Base-by-base conservation (phyloP, 1,140 invertebrate species). In the Teleopsis dalmanni region DNA sequence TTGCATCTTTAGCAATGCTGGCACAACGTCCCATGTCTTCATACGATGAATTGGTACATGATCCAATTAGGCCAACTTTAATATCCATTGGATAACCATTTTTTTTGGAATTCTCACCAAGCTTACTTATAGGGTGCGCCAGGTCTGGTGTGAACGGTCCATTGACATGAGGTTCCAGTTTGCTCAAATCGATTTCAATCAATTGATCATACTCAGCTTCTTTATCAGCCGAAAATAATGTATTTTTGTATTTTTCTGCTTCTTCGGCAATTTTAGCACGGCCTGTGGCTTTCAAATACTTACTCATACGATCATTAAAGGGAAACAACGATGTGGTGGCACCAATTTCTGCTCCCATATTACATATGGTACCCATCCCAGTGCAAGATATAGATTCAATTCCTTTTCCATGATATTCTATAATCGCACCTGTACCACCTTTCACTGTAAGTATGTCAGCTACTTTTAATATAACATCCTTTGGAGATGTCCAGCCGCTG, bases 261-360 rank as follows among this genome's bases (percentile, higher is more conserved):
- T 83, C 75, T 6, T 75, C 65, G 5, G 95, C 94, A 70, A 99
- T 88, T 11, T 78, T 82, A 49, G 72, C 66, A 38, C 88, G 80
- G 2, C 76, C 81, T n/a, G 97, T 99, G 1, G 94, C 85, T 57
- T 83, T 83, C 25, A 99, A 75, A 67, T 99, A 99, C 57, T 91
- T 87, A 47, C 79, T 81, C 95, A 99, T 99, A 53, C 94, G 80
- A 16, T 79, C 75, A 72, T 98, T 99, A 80, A 88, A 99, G 0
- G 97, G 96, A 76, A 99, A 99, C 19, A 99, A 76, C 57, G 78
- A 71, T 5, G 97, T 99, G 9, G 97, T 99, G 2, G 97, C 97
- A 56, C 97, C 97, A 60, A 99, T 99, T 76, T 99, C 97, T 56
- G 97, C 97, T 50, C 97, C 97, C 97, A 99, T 99, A 75, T 99